Conservation (phyloP, 2,113 vertebrate genomes). For the Seriola rivoliana region DNA sequence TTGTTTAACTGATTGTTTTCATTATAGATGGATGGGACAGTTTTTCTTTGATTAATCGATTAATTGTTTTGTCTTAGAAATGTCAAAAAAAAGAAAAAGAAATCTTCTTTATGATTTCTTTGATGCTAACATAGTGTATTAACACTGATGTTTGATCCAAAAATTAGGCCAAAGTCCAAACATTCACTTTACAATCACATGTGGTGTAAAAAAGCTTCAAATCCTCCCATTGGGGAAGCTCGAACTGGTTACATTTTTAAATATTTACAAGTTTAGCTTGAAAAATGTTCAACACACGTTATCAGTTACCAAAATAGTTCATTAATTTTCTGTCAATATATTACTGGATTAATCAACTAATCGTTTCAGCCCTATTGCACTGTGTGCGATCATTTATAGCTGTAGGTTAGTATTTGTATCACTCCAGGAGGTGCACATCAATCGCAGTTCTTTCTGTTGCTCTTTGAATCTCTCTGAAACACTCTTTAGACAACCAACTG, state of each 20-base stretch:
- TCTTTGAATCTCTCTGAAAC: background rate
- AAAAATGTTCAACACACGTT: background rate
- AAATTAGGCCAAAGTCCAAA: background rate
- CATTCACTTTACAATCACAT: background rate
- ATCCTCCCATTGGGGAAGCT: background rate
- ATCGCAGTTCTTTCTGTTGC: background rate
- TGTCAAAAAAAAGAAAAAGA: too few species aligned
- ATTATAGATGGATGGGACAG: background rate
- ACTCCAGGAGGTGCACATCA: conserved; percentile 7
- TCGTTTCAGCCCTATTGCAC: background rate
- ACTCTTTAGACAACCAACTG: background rate
- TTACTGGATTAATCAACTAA: background rate
- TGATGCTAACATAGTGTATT: too few species aligned
- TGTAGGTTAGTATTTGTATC: background rate
- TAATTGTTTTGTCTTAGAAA: too few species aligned
- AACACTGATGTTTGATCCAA: background rate
- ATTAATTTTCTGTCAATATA: background rate
- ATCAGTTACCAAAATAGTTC: background rate
- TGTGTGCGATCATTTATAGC: background rate
- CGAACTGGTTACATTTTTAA: background rate
- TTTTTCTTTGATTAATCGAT: background rate
- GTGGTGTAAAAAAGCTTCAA: background rate
- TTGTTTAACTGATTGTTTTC: background rate
- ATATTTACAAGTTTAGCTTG: background rate
- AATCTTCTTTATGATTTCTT: too few species aligned